These are phyloP conservation scores for Leptopilina drosophilae DNA, from an alignment of 2,888 invertebrate genomes.

Conservation along the genomic window DNA sequence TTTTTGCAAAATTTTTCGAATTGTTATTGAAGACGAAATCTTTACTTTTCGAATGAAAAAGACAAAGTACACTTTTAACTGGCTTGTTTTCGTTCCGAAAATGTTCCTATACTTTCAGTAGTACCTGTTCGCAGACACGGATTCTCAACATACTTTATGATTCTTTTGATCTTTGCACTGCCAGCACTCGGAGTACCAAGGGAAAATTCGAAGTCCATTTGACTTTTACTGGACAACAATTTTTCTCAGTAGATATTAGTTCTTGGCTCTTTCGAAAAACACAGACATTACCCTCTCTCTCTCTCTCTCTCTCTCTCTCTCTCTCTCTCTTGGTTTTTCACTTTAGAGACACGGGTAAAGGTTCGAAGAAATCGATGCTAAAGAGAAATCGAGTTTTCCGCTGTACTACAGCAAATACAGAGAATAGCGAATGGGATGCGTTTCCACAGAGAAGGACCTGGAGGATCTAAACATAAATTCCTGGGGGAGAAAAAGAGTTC, in stretches of 20 bases:
- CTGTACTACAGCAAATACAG: conserved; percentile 13
- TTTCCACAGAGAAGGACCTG: conserved; percentile 22
- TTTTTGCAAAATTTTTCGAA: background rate
- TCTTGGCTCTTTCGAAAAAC: conserved; percentile 39
- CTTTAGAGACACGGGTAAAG: conserved; percentile 8
- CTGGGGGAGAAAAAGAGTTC: conserved; percentile 34
- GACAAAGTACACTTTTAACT: background rate
- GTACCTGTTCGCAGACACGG: background rate
- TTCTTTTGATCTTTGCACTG: conserved; percentile 18
- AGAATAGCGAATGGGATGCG: conserved; percentile 15
- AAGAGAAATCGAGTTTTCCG: conserved; percentile 8
- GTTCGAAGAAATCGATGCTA: conserved; percentile 36
- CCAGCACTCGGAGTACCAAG: background rate
- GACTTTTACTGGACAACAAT: conserved; percentile 25
- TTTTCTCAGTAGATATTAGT: conserved; percentile 25
- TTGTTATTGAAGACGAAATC: background rate
- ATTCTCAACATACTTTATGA: conserved; percentile 8
- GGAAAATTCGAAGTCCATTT: conserved; percentile 32
- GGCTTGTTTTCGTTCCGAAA: background rate
- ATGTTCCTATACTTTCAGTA: background rate
- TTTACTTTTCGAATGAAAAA: too few relatives aligned
- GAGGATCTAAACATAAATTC: conserved; percentile 34
- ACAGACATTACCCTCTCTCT: conserved; percentile 6
- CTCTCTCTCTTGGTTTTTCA: background rate
- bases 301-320: background rate